These are phyloP conservation scores for Isichthys henryi DNA, from an alignment of 2,113 vertebrate species.

Conservation along the genomic window DNA sequence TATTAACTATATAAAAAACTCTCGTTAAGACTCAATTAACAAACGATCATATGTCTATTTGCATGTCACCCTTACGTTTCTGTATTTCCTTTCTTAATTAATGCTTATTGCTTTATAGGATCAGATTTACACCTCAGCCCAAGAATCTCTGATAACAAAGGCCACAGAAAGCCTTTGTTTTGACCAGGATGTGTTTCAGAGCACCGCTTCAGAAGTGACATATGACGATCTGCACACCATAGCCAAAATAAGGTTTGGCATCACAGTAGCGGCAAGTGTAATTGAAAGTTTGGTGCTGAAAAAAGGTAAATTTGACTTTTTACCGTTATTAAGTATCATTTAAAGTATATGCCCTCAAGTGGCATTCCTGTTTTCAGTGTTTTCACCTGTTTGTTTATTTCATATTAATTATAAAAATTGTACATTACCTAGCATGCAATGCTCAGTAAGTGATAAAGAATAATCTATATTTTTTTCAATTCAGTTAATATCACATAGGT, in stretches of 20 bases:
- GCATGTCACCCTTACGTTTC: neutral
- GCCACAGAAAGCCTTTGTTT: constrained; percentile 21
- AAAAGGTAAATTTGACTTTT: constrained; percentile 19
- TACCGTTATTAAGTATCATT: neutral
- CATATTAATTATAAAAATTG: too few relatives aligned
- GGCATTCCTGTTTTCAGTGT: neutral
- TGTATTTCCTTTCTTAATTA: neutral
- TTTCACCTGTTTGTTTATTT: neutral
- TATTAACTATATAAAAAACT: too few relatives aligned
- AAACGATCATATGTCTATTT: neutral
- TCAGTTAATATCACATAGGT: too few relatives aligned
- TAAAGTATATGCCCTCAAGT: neutral
- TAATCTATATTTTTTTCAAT: too few relatives aligned
- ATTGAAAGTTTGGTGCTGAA: constrained; percentile 7
- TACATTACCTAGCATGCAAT: too few relatives aligned
- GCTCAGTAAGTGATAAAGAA: neutral
- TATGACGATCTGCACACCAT: constrained; percentile 23
- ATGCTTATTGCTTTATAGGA: constrained; percentile 18
- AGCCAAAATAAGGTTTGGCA: constrained; percentile 26
- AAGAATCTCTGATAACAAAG: constrained; percentile 11
- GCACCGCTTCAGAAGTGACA: neutral
- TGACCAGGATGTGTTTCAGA: neutral
- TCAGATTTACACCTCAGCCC: constrained; percentile 26
- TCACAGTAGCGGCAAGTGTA: constrained; percentile 22
- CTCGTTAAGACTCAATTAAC: too few relatives aligned